These are phyloP conservation scores for Drosophila pseudoananassae DNA, from an alignment of 1,140 invertebrate species.

Conservation along the genomic window DNA sequence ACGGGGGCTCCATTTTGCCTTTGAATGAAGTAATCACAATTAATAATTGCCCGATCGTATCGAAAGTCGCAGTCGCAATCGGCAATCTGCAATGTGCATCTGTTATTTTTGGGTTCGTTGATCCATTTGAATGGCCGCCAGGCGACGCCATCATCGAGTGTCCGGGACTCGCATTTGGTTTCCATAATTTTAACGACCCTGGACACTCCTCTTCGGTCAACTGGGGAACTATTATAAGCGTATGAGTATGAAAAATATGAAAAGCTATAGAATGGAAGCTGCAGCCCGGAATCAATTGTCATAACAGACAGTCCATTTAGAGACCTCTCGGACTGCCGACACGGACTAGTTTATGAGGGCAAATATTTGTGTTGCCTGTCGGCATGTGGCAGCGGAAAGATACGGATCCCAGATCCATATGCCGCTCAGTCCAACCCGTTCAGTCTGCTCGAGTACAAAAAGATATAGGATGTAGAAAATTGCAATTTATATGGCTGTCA, in stretches of 20 bases:
- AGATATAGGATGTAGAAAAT: conserved; percentile 61
- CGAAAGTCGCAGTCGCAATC: conserved; percentile 9
- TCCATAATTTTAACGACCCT: conserved; percentile 57
- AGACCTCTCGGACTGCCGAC: conserved; percentile 18
- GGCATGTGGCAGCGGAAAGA: conserved; percentile 60
- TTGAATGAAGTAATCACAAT: conserved; percentile 59
- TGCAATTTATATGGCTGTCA: conserved; percentile 77
- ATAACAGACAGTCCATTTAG: conserved; percentile 37
- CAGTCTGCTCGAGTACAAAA: conserved; percentile 6
- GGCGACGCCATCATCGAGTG: conserved; percentile 32
- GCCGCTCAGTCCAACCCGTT: conserved; percentile 52
- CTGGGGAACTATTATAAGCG: conserved; percentile 25
- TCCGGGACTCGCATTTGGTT: conserved; percentile 48
- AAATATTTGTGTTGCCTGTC: conserved; percentile 71
- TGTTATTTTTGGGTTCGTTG: conserved; percentile 57
- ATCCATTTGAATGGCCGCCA: conserved; percentile 51
- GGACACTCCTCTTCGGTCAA: conserved; percentile 38
- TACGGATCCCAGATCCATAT: conserved; percentile 20
- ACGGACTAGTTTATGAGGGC: conserved; percentile 50
- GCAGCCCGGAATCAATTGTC: conserved; percentile 55
- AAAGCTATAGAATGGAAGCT: conserved; percentile 24
- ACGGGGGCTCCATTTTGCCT: conserved; percentile 35
- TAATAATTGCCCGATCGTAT: conserved; percentile 31
- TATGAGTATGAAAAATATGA: conserved; percentile 1
- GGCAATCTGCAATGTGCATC: conserved; percentile 41